phyloP scores from a whole-genome alignment of 2,797 vertebrate species.

The Xenops minutus region DNA sequence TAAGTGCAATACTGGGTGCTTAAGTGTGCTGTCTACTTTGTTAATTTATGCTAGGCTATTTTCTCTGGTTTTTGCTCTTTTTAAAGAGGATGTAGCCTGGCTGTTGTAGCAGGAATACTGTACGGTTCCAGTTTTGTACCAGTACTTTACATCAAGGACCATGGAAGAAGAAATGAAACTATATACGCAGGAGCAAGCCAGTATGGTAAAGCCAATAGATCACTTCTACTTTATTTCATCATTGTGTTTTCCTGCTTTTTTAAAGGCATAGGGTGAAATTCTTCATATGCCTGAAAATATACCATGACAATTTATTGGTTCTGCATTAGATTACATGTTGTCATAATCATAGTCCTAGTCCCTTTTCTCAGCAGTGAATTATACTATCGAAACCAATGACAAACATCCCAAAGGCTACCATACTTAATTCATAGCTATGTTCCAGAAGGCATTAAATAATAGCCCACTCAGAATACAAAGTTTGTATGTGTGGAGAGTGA shows the following conservation, averaged over 20 bases:
- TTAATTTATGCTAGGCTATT: not conserved
- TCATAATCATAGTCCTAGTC: not conserved
- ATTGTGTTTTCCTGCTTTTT: not conserved
- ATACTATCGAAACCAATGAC: not conserved
- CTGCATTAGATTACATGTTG: not conserved
- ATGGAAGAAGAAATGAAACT: conserved; percentile 78
- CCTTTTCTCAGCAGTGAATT: not conserved
- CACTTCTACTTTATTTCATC: not conserved
- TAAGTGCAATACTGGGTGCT: not conserved
- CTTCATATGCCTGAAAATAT: not conserved
- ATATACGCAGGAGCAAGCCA: conserved; percentile 83
- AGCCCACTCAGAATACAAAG: not conserved
- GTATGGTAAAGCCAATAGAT: conserved; percentile 75
- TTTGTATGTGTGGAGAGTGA: not conserved
- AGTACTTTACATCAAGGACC: conserved; percentile 89
- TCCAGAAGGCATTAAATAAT: not conserved
- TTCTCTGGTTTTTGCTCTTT: not conserved
- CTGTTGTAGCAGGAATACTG: conserved; percentile 81
- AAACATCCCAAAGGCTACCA: not conserved
- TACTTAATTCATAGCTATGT: not conserved
- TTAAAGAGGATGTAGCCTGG: conserved; percentile 84
- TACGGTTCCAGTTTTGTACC: conserved; percentile 84
- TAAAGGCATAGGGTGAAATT: not conserved
- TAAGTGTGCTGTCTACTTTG: not conserved
- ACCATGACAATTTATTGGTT: not conserved